A percentile compares a stretch with the other conserved stretches of the same genome.
phyloP scores from a whole-genome alignment of 2,888 invertebrate species.

The Muscina levida region DNA sequence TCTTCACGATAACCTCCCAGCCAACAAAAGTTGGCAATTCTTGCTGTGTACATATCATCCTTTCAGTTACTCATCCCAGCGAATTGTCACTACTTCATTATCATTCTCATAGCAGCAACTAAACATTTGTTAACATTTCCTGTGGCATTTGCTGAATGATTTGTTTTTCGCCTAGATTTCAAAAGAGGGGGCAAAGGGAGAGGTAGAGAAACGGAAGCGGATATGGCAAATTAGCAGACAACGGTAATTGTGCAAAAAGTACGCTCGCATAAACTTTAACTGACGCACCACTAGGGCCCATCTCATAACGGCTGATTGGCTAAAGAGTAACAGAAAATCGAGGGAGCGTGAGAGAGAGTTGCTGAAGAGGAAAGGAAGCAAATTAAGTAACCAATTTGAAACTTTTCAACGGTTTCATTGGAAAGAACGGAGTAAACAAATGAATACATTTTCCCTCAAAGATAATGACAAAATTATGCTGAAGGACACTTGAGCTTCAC shows the following conservation, averaged over 20 bases:
- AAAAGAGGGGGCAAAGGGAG: not conserved
- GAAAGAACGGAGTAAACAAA: not conserved
- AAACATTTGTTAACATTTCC: constrained; percentile 25
- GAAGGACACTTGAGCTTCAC: not conserved
- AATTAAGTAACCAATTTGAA: constrained; percentile 37
- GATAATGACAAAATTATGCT: not conserved
- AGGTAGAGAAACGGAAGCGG: constrained; percentile 33
- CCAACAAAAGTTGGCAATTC: too few relatives aligned
- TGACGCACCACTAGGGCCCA: not conserved
- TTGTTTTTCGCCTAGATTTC: not conserved
- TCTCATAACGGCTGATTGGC: not conserved
- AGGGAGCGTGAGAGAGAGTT: not conserved
- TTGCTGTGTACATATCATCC: too few relatives aligned
- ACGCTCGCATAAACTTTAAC: constrained; percentile 15
- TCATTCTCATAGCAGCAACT: not conserved
- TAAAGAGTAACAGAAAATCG: not conserved
- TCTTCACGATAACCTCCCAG: too few relatives aligned
- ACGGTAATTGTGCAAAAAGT: constrained; percentile 41
- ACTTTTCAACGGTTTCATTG: not conserved
- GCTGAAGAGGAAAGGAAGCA: constrained; percentile 2
- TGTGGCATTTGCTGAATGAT: constrained; percentile 17
- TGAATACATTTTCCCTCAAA: not conserved
- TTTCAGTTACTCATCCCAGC: too few relatives aligned
- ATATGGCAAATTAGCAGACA: constrained; percentile 48
- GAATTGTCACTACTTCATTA: not conserved